Percentiles rank a stretch among this genome's conserved stretches.
Conservation (phyloP, 2,797 vertebrate genomes). For the Artibeus jamaicensis region DNA sequence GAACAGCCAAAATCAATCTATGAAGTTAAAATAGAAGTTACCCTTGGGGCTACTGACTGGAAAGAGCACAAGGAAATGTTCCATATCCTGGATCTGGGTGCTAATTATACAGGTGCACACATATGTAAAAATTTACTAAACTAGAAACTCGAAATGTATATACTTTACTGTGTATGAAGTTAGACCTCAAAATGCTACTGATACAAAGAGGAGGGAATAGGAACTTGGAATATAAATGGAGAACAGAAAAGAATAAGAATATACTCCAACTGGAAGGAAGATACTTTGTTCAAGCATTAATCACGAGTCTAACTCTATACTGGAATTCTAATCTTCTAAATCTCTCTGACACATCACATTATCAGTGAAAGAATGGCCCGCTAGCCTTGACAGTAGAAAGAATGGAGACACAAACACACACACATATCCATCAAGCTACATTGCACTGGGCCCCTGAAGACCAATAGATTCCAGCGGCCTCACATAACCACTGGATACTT, state of each 20-base stretch:
- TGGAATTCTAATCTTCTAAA: constrained; percentile 8
- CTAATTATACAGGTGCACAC: background rate
- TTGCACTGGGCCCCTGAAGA: background rate
- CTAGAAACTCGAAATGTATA: background rate
- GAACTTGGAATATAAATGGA: background rate
- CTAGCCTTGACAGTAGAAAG: background rate
- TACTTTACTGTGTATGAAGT: background rate
- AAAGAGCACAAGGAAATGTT: background rate
- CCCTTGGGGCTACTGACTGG: background rate
- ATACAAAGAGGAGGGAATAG: background rate
- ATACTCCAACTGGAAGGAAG: background rate
- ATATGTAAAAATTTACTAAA: background rate
- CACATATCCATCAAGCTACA: background rate
- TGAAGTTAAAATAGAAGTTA: background rate
- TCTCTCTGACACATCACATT: background rate
- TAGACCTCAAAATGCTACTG: constrained; percentile 1
- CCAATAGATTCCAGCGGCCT: background rate
- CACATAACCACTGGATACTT: background rate
- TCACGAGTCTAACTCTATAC: background rate
- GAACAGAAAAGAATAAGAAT: background rate
- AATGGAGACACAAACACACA: background rate
- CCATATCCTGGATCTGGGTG: background rate
- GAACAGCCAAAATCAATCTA: background rate
- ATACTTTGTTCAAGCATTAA: background rate
- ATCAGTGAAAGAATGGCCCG: background rate